Percentiles rank a stretch among this genome's conserved stretches.
Conservation (phyloP, 2,797 vertebrate genomes). For the Poeciliopsis turneri region DNA sequence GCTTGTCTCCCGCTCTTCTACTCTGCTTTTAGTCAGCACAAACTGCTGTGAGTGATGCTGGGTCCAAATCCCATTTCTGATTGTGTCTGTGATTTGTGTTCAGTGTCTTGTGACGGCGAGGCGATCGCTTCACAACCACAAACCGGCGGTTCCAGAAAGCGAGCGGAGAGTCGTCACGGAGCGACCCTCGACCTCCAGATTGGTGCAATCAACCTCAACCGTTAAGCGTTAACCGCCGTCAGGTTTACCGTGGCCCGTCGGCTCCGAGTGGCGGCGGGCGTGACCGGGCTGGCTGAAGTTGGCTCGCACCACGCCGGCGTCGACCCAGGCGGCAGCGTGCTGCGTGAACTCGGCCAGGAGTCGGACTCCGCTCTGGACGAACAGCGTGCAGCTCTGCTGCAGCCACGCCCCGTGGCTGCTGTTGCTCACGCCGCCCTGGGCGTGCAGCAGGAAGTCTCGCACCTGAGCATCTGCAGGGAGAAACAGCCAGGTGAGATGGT, state of each 20-base stretch:
- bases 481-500: not conserved
- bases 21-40: not conserved
- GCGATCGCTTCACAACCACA: not conserved
- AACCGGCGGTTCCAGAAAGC: not conserved
- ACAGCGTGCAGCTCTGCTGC: conserved; percentile 84
- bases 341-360: conserved; percentile 81
- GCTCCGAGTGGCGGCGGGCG: conserved; percentile 54
- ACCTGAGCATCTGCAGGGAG: conserved; percentile 75
- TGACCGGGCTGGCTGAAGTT: conserved; percentile 78
- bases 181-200: not conserved
- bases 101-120: not conserved
- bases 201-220: not conserved
- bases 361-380: conserved; percentile 74
- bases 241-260: conserved; percentile 49
- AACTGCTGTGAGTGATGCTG: no score
- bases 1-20: not conserved
- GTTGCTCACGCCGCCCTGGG: conserved; percentile 61
- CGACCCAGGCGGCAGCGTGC: conserved; percentile 78
- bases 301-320: conserved; percentile 81
- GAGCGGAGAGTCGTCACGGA: not conserved
- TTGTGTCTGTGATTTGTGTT: not conserved
- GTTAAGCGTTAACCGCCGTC: not conserved
- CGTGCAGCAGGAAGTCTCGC: conserved; percentile 72
- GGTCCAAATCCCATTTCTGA: not conserved
- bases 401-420: conserved; percentile 72